These are phyloP conservation scores for Xiphorhynchus erythropygius DNA, from an alignment of 2,797 vertebrate genomes.

Conservation along the genomic window DNA sequence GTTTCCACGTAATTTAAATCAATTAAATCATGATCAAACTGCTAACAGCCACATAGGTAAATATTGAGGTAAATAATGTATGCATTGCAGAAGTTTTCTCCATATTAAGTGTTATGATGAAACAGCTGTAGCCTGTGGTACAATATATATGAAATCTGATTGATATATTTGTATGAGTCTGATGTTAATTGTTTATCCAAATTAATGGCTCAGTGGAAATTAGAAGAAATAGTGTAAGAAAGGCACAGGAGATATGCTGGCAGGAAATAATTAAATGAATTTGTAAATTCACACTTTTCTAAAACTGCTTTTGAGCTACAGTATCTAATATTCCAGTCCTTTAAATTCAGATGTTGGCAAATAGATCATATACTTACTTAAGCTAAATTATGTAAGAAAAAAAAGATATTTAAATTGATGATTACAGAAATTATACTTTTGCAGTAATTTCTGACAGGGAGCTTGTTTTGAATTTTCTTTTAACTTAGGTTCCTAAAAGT, in stretches of 20 bases:
- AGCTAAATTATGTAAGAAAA: neutral
- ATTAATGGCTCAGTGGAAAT: neutral
- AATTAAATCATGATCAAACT: slow-evolving; percentile 40
- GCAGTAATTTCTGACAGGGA: neutral
- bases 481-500: neutral
- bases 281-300: neutral
- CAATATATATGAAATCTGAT: slow-evolving; percentile 19
- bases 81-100: slow-evolving; percentile 35
- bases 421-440: neutral
- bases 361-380: neutral
- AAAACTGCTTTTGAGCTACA: neutral
- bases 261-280: neutral
- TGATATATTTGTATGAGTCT: neutral
- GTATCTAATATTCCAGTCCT: neutral
- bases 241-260: neutral
- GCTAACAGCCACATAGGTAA: slow-evolving; percentile 25
- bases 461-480: neutral
- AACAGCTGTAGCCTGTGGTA: slow-evolving; percentile 24
- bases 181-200: neutral
- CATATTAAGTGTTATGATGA: neutral
- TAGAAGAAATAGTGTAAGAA: neutral
- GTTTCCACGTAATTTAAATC: neutral
- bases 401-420: neutral
- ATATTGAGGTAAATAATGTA: slow-evolving; percentile 40
- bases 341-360: neutral